Conservation (phyloP, 53 echinoderm and acorn worm species). For the Paelopatides confundens region DNA sequence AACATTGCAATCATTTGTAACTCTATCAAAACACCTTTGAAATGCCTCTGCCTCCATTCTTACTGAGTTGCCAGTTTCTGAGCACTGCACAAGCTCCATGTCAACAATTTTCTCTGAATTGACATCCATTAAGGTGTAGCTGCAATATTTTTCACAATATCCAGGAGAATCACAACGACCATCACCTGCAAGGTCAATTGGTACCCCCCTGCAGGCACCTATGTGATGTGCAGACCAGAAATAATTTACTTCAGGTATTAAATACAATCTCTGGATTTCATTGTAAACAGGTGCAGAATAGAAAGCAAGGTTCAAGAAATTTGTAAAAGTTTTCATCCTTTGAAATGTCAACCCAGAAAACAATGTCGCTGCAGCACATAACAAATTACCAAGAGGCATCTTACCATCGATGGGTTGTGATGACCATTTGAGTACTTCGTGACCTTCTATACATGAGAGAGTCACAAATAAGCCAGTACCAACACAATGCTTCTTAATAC, state of each 20-base stretch:
- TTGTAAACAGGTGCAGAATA: too few species aligned
- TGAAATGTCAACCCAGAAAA: slow-evolving; percentile 13
- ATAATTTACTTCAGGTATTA: background rate
- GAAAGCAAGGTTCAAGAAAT: background rate
- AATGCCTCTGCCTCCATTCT: slow-evolving; percentile 52
- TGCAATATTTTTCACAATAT: background rate
- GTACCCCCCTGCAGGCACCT: background rate
- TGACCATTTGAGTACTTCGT: background rate
- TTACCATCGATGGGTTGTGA: background rate
- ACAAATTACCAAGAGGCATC: slow-evolving; percentile 2
- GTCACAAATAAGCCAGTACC: slow-evolving; percentile 8
- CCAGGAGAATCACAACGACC: background rate
- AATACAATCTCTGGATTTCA: background rate
- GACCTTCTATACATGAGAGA: background rate
- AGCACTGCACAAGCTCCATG: slow-evolving; percentile 26
- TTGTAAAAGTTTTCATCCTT: background rate
- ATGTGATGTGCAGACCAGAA: slow-evolving; percentile 31
- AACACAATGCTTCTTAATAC: background rate
- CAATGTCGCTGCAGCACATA: background rate
- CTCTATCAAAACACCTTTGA: slow-evolving; percentile 3
- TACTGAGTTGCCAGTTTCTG: slow-evolving; percentile 17
- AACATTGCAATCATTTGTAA: background rate
- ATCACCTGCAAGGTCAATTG: background rate
- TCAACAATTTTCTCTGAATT: slow-evolving; percentile 27
- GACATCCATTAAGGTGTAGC: background rate